phyloP scores from a whole-genome alignment of 2,113 vertebrate species.

The Macheiramphus alcinus region DNA sequence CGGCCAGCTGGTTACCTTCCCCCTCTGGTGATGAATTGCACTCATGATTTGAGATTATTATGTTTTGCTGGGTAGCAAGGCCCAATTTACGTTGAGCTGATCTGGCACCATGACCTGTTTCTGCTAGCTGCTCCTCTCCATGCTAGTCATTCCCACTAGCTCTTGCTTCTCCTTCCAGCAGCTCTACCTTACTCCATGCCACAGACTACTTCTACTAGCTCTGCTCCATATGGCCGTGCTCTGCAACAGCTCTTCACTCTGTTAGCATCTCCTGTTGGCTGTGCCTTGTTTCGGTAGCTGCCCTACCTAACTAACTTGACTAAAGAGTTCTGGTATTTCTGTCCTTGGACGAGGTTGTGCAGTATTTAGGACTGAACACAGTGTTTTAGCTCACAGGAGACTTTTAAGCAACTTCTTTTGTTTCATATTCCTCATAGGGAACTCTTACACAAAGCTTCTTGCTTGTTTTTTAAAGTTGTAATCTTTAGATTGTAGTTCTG shows the following conservation, averaged over 20 bases:
- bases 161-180: background rate
- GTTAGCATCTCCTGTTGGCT: background rate
- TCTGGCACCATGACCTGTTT: background rate
- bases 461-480: conserved; percentile 19
- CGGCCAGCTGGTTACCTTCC: background rate
- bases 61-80: background rate
- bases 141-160: background rate
- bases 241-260: background rate
- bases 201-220: background rate
- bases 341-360: background rate
- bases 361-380: background rate
- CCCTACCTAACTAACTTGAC: background rate
- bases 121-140: background rate
- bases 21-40: background rate
- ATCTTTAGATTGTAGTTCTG: conserved; percentile 24
- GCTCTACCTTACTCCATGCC: background rate
- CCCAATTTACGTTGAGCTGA: background rate
- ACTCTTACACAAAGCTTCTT: background rate
- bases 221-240: background rate
- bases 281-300: background rate
- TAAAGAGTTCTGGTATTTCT: background rate
- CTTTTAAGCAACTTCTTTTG: background rate
- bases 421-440: conserved; percentile 7
- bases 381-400: background rate
- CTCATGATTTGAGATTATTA: background rate